Percentiles rank a stretch among this genome's conserved stretches.
These are phyloP conservation scores for Heliothis subflexa DNA, from an alignment of 1,140 invertebrate genomes.

Conservation along the genomic window DNA sequence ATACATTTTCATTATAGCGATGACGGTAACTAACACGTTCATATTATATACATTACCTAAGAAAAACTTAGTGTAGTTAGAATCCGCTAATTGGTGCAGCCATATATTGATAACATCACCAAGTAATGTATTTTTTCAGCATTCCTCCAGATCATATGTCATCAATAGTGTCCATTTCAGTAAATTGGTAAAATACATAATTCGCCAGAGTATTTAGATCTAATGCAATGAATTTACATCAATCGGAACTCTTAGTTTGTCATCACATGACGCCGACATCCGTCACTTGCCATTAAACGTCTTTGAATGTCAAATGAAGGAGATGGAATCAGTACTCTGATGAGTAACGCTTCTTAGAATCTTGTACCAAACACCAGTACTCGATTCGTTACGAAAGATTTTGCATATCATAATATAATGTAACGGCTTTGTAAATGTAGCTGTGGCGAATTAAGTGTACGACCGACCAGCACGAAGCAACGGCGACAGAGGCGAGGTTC, in stretches of 20 bases:
- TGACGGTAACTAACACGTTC: background rate
- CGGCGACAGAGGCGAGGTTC: slow-evolving; percentile 22
- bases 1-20: background rate
- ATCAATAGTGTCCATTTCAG: background rate
- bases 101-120: background rate
- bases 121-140: background rate
- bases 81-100: background rate
- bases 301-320: slow-evolving; percentile 17
- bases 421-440: background rate
- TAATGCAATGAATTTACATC: background rate
- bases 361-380: slow-evolving; percentile 18
- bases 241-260: background rate
- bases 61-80: slow-evolving; percentile 7
- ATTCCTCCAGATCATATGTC: background rate
- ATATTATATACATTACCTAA: background rate
- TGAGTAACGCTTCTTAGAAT: slow-evolving; percentile 17
- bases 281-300: slow-evolving; percentile 40
- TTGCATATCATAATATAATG: slow-evolving; percentile 23
- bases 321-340: background rate
- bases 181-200: background rate
- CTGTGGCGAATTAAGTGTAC: slow-evolving; percentile 7
- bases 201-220: background rate
- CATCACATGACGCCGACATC: slow-evolving; percentile 13
- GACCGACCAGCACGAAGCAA: slow-evolving; percentile 12
- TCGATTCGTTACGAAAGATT: background rate